phyloP scores from a whole-genome alignment of 2,888 invertebrate genomes.

The Brachycybe producta region DNA sequence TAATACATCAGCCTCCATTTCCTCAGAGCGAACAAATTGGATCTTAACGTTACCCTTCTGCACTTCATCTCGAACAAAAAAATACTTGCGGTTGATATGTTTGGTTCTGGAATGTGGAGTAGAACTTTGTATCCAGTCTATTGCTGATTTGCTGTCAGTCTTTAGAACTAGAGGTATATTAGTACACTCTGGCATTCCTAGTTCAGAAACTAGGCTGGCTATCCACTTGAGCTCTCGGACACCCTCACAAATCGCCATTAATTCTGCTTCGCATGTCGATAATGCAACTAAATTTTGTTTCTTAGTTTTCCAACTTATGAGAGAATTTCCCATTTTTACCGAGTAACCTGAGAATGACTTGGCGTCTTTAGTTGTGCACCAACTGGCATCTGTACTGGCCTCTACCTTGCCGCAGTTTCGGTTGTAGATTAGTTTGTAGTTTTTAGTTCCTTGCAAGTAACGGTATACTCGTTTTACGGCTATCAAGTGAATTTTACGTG shows the following conservation, averaged over 20 bases:
- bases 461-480: too few relatives aligned
- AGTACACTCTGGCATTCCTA: too few relatives aligned
- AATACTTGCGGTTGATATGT: constrained; percentile 9
- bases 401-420: neutral
- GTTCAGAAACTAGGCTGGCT: neutral
- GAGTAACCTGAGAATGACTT: constrained; percentile 3
- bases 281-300: constrained; percentile 10
- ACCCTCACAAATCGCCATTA: constrained; percentile 1
- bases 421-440: neutral
- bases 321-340: neutral
- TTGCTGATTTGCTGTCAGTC: neutral
- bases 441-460: too few relatives aligned
- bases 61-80: neutral
- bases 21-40: neutral
- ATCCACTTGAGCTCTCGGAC: neutral
- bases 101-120: neutral
- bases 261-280: constrained; percentile 4
- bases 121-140: neutral
- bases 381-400: constrained; percentile 6
- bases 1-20: constrained; percentile 1
- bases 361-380: constrained; percentile 1
- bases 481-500: neutral
- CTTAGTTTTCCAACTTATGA: constrained; percentile 5
- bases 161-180: too few relatives aligned
- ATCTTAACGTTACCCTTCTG: too few relatives aligned